Evolutionary conservation across 2,888 invertebrate species (phyloP), one percentile per base, ranked within the genome.

Genomic region (Apeira syringaria): DNA sequence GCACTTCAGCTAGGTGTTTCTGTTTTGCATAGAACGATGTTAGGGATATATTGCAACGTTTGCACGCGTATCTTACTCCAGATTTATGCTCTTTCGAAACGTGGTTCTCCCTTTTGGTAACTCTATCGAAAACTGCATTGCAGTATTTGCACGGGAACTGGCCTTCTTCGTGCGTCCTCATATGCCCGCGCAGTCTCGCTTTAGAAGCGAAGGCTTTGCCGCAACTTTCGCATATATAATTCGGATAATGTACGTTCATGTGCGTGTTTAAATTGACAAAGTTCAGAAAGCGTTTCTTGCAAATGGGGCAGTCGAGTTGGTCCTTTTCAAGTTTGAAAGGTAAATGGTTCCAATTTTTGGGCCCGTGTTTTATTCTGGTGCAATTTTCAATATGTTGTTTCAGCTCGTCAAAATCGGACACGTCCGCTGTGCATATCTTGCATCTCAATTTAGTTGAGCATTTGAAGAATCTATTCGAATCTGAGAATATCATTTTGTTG

Each of bases 161-260:
- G 0, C 90, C 91, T 1, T 89, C 77, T 43, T 91, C 91, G 33
- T 91, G 91, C 0, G 89, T 91, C 17, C 91, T 57, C 71, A 91
- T 80, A 40, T 91, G 91, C 0, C 91, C 91, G 6, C 86, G 48
- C 0, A 91, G 48, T 0, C 91, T 63, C 0, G 90, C 86, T 44
- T 83, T 84, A 0, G 91, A 91, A 1, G 91, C 91, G 43, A 91
- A 91, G 0, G 88, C 89, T 37, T 91, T 91, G 0, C 89, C 89
- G 42, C 91, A 91, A 49, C 74, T 86, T 38, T 89, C 85, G 38
- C 91, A 91, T 0, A 90, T 87, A 47, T 90, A 85, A 31, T 88
- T 83, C 0, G 88, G 88, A 20, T 87, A 91, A 6, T 91, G 91
- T 0, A 85, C 62, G 18, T 91, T 91, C 85, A 91, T 91, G 42